Evolutionary conservation across 2,113 vertebrate species (phyloP).

Genomic region (Muntiacus reevesi): DNA sequence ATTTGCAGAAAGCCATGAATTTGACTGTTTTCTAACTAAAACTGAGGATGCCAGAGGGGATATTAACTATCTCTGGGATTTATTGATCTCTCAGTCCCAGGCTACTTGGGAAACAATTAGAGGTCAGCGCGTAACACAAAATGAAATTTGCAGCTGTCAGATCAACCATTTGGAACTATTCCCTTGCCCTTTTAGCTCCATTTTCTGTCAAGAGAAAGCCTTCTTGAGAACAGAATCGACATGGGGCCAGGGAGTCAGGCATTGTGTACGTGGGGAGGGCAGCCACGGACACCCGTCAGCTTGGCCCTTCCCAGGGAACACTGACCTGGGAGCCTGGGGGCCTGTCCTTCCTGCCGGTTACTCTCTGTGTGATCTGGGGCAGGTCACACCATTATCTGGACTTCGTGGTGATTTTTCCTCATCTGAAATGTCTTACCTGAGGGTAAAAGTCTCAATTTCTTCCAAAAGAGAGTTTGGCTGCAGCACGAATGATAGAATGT

Average conservation of each 20-base stretch:
- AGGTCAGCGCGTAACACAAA: slow-evolving; percentile 74
- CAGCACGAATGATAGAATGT: neutral
- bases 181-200: slow-evolving; percentile 67
- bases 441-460: neutral
- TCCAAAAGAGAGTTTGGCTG: neutral
- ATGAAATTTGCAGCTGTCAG: slow-evolving; percentile 78
- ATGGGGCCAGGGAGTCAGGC: neutral
- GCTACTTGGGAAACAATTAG: slow-evolving; percentile 79
- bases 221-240: neutral
- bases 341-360: accelerated
- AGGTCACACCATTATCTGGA: neutral
- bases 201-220: slow-evolving; percentile 54
- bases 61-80: slow-evolving; percentile 67
- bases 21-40: slow-evolving; percentile 46
- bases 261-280: accelerated
- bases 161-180: slow-evolving; percentile 72
- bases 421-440: neutral
- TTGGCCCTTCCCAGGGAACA: accelerated
- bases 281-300: neutral
- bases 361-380: neutral
- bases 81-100: slow-evolving; percentile 74
- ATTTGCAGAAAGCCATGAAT: slow-evolving; percentile 50
- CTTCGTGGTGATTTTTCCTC: neutral
- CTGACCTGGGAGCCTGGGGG: neutral
- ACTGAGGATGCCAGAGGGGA: slow-evolving; percentile 33